phyloP scores from a whole-genome alignment of 2,113 vertebrate species.

The Crotalus viridis region DNA sequence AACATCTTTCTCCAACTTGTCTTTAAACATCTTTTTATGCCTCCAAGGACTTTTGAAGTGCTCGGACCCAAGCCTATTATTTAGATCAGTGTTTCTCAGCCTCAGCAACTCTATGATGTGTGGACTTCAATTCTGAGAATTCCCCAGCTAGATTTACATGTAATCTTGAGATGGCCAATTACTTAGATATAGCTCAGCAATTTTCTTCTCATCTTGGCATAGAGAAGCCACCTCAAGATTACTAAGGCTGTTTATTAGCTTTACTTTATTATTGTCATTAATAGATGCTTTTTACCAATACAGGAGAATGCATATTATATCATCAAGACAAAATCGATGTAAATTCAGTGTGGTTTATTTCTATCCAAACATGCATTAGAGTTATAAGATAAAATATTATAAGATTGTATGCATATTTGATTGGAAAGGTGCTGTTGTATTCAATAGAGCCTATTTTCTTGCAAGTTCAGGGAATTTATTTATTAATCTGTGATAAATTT shows the following conservation, averaged over 20 bases:
- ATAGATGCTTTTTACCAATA: constrained; percentile 13
- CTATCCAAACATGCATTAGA: not conserved
- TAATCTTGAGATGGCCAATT: not conserved
- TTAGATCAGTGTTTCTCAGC: not conserved
- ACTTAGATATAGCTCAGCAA: not conserved
- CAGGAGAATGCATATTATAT: not conserved
- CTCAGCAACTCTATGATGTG: not conserved
- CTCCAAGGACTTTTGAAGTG: constrained; percentile 1
- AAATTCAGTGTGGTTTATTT: not conserved
- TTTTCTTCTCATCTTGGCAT: not conserved
- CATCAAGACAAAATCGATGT: not conserved
- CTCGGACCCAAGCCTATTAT: not conserved
- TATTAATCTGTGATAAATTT: not conserved
- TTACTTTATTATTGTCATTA: not conserved
- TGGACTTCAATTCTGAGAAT: not conserved
- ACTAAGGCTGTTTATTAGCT: not conserved
- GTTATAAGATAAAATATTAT: not conserved
- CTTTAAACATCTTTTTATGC: not conserved
- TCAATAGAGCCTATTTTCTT: not conserved
- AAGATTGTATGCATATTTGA: not conserved
- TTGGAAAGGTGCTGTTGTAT: not conserved
- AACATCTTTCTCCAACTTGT: not conserved
- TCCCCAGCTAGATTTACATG: not conserved
- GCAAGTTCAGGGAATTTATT: not conserved
- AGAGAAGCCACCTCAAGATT: not conserved